Evolutionary conservation across 2,113 vertebrate genomes (phyloP).

Genomic region (Chaenocephalus aceratus): DNA sequence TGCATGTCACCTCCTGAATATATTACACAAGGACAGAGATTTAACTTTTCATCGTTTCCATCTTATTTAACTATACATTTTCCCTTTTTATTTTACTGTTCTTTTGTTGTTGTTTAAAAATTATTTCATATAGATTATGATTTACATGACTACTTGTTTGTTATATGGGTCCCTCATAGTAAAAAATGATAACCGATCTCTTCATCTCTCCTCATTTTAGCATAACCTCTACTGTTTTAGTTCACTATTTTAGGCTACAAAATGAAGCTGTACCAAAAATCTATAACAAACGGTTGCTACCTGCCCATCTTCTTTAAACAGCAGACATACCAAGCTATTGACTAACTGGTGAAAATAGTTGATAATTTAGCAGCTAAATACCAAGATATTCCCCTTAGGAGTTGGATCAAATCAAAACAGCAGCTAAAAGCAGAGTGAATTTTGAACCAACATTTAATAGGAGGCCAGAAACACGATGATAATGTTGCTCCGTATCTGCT

Average conservation of each 20-base stretch:
- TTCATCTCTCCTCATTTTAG: not conserved
- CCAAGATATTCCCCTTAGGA: not conserved
- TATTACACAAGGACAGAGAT: constrained; percentile 30
- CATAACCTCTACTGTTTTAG: no score
- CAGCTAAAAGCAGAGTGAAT: not conserved
- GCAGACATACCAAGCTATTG: not conserved
- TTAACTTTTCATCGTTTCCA: constrained; percentile 18
- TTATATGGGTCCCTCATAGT: not conserved
- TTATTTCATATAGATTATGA: not conserved
- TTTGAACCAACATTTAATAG: not conserved
- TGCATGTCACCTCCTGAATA: constrained; percentile 55
- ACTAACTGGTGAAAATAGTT: not conserved
- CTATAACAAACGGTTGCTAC: no score
- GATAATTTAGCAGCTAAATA: not conserved
- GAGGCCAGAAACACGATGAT: not conserved
- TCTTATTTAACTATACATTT: not conserved
- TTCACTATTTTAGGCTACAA: not conserved
- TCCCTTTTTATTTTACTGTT: no score
- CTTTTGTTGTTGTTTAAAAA: not conserved
- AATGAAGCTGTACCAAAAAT: no score
- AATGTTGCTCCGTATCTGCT: not conserved
- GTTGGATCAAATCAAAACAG: not conserved
- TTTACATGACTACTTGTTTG: not conserved
- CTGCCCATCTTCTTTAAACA: not conserved
- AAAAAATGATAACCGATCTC: not conserved